Base-by-base conservation (phyloP, 2,797 vertebrate species). In the Sparus aurata region DNA sequence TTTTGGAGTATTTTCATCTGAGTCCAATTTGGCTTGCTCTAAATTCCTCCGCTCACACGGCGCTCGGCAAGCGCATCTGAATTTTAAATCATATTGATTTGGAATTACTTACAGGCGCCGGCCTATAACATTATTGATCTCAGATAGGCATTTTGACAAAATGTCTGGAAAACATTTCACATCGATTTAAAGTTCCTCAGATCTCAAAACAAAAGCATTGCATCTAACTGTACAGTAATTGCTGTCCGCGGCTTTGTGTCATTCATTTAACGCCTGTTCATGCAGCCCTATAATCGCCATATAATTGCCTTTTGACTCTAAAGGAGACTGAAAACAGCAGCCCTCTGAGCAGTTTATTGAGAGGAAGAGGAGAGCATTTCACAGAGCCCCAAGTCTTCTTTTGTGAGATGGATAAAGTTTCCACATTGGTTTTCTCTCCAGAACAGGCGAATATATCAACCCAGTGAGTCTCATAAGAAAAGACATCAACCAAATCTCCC, bases 401-500 rank as follows among this genome's bases (percentile, higher is more conserved):
- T 77, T 85, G 83, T 86, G 78, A 58, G 62, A 57, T 69, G 34
- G 79, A 83, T 90, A 81, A 66, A 76, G 85, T 92, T 93, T 85
- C 85, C 80, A 77, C 58, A 74, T 85, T 68, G 59, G 55, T 74
- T 94, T 91, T 87, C 73, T 68, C 72, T 68, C 72, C 79, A 49
- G 25, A 77, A 78, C n/a, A 73, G 12, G 27, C 69, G 38, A 71
- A 94, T 90, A 59, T 55, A 87, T 95, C 87, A 91, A 73, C 27
- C 73, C 49, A 63, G 82, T 73, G 75, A 61, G 54, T 87, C 89
- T 91, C 79, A 90, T 93, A 87, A 91, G 84, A 66, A 77, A 85
- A 88, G 85, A 77, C 83, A 92, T 93, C 86, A 92, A 90, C 65
- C 82, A 92, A 85, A 90, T 83, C 73, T 83, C 76, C 78, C 10